These are phyloP conservation scores for Anguilla pacifica DNA, from an alignment of 2,797 vertebrate genomes.

Conservation along the genomic window DNA sequence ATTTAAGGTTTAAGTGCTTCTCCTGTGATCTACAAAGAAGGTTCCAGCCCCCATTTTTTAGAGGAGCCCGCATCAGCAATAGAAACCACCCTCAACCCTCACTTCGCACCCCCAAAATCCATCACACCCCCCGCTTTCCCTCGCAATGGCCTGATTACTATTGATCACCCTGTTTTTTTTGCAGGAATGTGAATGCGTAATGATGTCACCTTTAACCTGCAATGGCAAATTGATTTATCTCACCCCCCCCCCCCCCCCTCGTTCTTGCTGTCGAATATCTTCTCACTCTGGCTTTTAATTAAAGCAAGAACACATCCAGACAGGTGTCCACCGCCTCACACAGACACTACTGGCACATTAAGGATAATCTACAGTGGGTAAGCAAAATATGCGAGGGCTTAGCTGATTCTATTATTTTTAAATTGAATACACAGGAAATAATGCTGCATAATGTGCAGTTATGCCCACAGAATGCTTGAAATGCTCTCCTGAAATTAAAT, in stretches of 20 bases:
- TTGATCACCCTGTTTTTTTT: slow-evolving; percentile 46
- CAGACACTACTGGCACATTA: neutral
- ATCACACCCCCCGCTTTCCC: slow-evolving; percentile 6
- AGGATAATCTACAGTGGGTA: neutral
- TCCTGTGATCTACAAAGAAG: neutral
- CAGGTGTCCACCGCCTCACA: neutral
- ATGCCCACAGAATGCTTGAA: neutral
- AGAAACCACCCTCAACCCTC: neutral
- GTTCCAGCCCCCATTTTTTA: neutral
- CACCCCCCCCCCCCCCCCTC: neutral
- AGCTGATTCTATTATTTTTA: neutral
- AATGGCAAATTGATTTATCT: slow-evolving; percentile 61
- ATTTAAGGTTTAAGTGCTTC: neutral
- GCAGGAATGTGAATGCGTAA: slow-evolving; percentile 59
- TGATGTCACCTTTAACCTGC: slow-evolving; percentile 64
- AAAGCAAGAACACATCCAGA: neutral
- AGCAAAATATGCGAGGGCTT: neutral
- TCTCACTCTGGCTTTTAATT: slow-evolving; percentile 43
- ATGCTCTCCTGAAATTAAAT: neutral
- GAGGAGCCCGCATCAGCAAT: neutral
- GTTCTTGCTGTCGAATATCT: slow-evolving; percentile 52
- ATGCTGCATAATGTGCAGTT: neutral
- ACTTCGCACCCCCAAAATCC: slow-evolving; percentile 16
- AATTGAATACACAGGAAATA: neutral
- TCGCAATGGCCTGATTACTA: slow-evolving; percentile 37